A percentile compares a stretch with the other conserved stretches of the same genome.
Evolutionary conservation across 2,797 vertebrate species (phyloP).

Genomic region (Premnoplex brunnescens): DNA sequence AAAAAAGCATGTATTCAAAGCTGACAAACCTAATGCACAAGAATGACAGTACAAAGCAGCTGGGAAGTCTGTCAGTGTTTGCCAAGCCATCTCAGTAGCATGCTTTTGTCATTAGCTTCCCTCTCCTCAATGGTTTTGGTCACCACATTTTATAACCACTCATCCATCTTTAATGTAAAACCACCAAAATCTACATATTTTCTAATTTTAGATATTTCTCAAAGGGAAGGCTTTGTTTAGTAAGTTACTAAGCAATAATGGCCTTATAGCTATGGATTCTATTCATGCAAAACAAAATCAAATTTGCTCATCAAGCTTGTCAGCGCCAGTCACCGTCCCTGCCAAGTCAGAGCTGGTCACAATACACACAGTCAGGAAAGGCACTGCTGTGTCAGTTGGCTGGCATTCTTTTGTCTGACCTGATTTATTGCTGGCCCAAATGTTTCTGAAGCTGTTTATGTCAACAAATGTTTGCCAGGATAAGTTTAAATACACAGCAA

Average conservation of each 20-base stretch:
- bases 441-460: slow-evolving; percentile 17
- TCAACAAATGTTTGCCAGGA: neutral
- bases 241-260: neutral
- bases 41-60: neutral
- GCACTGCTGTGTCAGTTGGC: slow-evolving; percentile 55
- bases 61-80: neutral
- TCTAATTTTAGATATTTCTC: neutral
- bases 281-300: neutral
- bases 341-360: slow-evolving; percentile 44
- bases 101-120: neutral
- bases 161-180: neutral
- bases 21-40: neutral
- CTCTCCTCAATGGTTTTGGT: neutral
- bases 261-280: neutral
- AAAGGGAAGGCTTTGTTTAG: neutral
- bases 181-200: neutral
- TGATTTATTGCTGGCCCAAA: slow-evolving; percentile 9
- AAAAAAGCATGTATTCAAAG: neutral
- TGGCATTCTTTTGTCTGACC: slow-evolving; percentile 41
- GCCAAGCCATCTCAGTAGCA: neutral
- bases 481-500: neutral
- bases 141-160: neutral
- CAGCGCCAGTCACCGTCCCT: neutral
- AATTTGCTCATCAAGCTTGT: slow-evolving; percentile 4
- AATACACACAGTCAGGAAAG: neutral